Evolutionary conservation across 2,797 vertebrate species (phyloP).

Genomic region (Calcarius lapponicus): DNA sequence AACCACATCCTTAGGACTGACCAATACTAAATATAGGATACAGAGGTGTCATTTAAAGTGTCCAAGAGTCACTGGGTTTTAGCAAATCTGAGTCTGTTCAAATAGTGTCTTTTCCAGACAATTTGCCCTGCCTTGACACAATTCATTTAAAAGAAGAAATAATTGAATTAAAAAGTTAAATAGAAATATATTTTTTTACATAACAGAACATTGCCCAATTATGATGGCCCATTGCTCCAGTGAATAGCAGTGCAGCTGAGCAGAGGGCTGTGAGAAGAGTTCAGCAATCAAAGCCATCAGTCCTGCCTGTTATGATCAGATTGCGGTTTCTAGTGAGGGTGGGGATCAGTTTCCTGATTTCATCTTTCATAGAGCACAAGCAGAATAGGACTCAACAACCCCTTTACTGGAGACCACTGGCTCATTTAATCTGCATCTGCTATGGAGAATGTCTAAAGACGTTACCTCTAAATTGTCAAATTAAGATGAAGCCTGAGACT

Average conservation of each 20-base stretch:
- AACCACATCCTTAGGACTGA: background rate
- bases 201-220: background rate
- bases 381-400: background rate
- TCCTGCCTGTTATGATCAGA: background rate
- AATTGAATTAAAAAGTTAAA: background rate
- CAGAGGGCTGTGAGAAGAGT: background rate
- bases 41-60: background rate
- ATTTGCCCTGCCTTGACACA: background rate
- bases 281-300: background rate
- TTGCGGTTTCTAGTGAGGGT: background rate
- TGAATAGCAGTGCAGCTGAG: background rate
- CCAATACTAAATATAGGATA: background rate
- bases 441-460: background rate
- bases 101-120: background rate
- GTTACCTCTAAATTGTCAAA: background rate
- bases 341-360: background rate
- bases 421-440: background rate
- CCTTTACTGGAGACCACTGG: background rate
- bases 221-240: background rate
- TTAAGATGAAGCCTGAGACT: background rate
- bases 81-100: background rate
- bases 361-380: background rate
- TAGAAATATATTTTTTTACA: background rate
- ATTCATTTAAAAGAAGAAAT: slow-evolving; percentile 20
- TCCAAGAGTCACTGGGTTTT: background rate